Evolutionary conservation across 2,797 vertebrate species (phyloP).

Genomic region (Argyrosomus regius): DNA sequence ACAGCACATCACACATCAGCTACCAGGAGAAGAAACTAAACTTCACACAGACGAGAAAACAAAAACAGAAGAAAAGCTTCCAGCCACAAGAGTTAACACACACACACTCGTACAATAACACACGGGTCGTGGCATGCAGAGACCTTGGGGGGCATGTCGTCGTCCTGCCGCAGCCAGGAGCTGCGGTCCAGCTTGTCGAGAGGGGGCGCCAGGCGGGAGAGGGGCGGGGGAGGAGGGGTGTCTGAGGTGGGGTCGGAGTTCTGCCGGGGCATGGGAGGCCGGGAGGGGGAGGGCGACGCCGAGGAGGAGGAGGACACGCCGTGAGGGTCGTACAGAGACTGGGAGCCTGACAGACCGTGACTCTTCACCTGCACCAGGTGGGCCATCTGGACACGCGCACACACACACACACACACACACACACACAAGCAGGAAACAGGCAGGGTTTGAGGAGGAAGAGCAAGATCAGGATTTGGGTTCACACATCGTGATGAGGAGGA

Average conservation of each 20-base stretch:
- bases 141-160: constrained; percentile 98
- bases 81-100: neutral
- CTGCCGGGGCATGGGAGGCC: constrained; percentile 97
- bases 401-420: constrained; percentile 25
- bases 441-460: constrained; percentile 53
- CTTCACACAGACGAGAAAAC: neutral
- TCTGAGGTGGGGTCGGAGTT: constrained; percentile 99
- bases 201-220: constrained; percentile 89
- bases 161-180: constrained; percentile 98
- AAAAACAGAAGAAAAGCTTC: constrained; percentile 15
- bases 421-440: constrained; percentile 36
- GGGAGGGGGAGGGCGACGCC: constrained; percentile 93
- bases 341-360: constrained; percentile 96
- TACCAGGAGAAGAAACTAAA: neutral
- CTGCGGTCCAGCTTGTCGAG: constrained; percentile 96
- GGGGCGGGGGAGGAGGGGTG: constrained; percentile 93
- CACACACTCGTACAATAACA: constrained; percentile 27
- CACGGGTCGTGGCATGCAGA: constrained; percentile 55
- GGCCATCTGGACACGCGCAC: constrained; percentile 86
- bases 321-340: constrained; percentile 97
- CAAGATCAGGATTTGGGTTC: constrained; percentile 46
- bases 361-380: constrained; percentile 97
- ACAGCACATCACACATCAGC: neutral
- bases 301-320: constrained; percentile 94
- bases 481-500: constrained; percentile 27